Conservation (phyloP, 1,140 invertebrate genomes). For the Periplaneta americana region DNA sequence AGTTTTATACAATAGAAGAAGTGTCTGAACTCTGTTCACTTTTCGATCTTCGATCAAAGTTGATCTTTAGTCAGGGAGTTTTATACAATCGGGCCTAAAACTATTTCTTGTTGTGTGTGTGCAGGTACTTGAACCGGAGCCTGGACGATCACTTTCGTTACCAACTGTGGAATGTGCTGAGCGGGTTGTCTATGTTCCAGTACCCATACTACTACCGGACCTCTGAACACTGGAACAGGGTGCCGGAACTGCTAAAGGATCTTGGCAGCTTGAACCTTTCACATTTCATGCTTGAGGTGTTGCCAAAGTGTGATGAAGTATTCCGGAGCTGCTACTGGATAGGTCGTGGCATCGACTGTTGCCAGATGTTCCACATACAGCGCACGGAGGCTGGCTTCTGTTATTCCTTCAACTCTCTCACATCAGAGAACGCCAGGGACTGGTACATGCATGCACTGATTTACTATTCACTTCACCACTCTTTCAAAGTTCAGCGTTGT, state of each 20-base stretch:
- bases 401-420: constrained; percentile 27
- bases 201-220: constrained; percentile 26
- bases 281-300: constrained; percentile 27
- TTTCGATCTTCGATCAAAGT: too few relatives aligned
- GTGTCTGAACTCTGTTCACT: too few relatives aligned
- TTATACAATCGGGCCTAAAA: too few relatives aligned
- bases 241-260: background rate
- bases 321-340: constrained; percentile 23
- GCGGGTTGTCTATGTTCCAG: constrained; percentile 23
- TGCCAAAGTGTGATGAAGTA: constrained; percentile 19
- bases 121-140: background rate
- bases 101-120: too few relatives aligned
- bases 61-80: too few relatives aligned
- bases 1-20: too few relatives aligned
- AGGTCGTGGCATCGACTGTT: constrained; percentile 16
- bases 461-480: too few relatives aligned
- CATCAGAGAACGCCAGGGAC: constrained; percentile 18
- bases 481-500: too few relatives aligned
- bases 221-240: constrained; percentile 15
- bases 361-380: constrained; percentile 20
- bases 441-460: too few relatives aligned
- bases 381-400: constrained; percentile 26
- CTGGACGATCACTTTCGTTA: background rate
- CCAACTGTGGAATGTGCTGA: constrained; percentile 4
- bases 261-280: constrained; percentile 23